These are phyloP conservation scores for Conopomorpha cramerella DNA, from an alignment of 1,140 invertebrate species.

Conservation along the genomic window DNA sequence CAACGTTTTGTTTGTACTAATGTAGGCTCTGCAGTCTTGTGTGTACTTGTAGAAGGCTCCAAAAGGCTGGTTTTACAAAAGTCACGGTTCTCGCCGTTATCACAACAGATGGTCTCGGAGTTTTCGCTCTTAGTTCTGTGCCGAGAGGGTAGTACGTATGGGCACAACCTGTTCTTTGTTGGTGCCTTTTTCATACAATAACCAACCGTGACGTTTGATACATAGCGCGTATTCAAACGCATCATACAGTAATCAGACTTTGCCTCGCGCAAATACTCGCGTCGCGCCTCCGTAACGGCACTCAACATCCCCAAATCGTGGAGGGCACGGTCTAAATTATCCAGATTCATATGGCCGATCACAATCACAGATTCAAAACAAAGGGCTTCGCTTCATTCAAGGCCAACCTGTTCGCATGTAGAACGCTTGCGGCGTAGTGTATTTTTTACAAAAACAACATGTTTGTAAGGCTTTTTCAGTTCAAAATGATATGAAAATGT, in stretches of 20 bases:
- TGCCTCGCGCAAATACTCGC: constrained; percentile 59
- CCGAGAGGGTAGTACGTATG: constrained; percentile 53
- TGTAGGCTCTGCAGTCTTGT: constrained; percentile 15
- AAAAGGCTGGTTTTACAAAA: constrained; percentile 35
- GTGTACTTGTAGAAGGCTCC: constrained; percentile 43
- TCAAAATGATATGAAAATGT: too few relatives aligned
- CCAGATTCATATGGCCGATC: constrained; percentile 51
- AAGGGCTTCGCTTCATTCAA: too few relatives aligned
- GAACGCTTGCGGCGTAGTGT: too few relatives aligned
- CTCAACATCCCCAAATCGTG: constrained; percentile 64
- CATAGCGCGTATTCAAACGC: constrained; percentile 59
- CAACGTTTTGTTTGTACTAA: constrained; percentile 37
- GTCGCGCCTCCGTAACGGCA: constrained; percentile 57
- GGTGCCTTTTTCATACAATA: constrained; percentile 56
- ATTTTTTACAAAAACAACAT: too few relatives aligned
- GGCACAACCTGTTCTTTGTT: constrained; percentile 51
- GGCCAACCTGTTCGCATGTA: too few relatives aligned
- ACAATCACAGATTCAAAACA: too few relatives aligned
- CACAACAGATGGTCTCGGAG: constrained; percentile 51
- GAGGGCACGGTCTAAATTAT: constrained; percentile 61
- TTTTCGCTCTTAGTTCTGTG: constrained; percentile 65
- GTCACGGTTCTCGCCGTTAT: constrained; percentile 34
- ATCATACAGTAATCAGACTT: constrained; percentile 54
- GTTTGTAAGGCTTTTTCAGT: too few relatives aligned
- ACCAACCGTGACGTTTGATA: constrained; percentile 63